These are phyloP conservation scores for Catharus bicknelli DNA, from an alignment of 2,113 vertebrate genomes.

Conservation along the genomic window DNA sequence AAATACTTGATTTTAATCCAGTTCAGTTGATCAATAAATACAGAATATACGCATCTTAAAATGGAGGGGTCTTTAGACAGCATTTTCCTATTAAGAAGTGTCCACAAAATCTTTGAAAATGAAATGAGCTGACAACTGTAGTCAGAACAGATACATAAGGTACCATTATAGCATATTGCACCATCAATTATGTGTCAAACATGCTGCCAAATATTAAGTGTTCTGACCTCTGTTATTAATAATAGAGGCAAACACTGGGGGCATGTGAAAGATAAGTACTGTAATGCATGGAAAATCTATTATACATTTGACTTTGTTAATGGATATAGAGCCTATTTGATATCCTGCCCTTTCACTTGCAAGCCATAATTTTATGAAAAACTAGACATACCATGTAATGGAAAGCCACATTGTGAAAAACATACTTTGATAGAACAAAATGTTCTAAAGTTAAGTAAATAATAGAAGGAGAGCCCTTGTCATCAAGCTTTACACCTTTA, in stretches of 20 bases:
- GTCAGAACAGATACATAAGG: neutral
- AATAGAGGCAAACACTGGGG: neutral
- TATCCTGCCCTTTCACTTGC: neutral
- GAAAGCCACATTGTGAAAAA: neutral
- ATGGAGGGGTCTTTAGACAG: neutral
- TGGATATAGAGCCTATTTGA: neutral
- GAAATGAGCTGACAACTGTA: slow-evolving; percentile 1
- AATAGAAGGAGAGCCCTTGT: neutral
- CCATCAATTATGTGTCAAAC: slow-evolving; percentile 32
- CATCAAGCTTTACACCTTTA: neutral
- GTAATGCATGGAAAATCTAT: neutral
- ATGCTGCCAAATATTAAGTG: slow-evolving; percentile 59
- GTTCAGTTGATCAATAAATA: neutral
- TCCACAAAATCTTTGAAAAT: slow-evolving; percentile 47
- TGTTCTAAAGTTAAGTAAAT: neutral
- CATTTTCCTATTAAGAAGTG: neutral
- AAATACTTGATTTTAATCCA: neutral
- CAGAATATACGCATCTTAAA: neutral
- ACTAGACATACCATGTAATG: neutral
- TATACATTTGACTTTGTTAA: neutral
- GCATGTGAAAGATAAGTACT: slow-evolving; percentile 1
- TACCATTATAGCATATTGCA: neutral
- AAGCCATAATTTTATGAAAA: neutral
- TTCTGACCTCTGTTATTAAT: slow-evolving; percentile 65
- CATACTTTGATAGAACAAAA: neutral